Conservation (phyloP, 2,797 vertebrate species). For the Xerus rutilus region DNA sequence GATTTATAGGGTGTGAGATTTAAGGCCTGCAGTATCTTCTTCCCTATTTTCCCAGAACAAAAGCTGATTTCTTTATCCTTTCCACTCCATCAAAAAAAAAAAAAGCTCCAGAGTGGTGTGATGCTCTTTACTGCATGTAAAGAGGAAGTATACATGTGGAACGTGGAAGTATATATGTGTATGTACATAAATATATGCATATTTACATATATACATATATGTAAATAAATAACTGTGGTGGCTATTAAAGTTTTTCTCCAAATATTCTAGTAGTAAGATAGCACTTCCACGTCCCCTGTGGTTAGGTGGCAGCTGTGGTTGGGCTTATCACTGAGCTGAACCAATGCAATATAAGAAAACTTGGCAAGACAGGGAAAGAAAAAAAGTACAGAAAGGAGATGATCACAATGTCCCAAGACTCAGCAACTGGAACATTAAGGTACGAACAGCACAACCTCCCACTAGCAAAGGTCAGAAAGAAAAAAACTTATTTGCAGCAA, state of each 20-base stretch:
- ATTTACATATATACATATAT: too few relatives aligned
- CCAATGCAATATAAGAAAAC: background rate
- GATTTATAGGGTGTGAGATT: background rate
- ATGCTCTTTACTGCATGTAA: background rate
- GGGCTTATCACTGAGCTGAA: background rate
- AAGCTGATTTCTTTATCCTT: background rate
- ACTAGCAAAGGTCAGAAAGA: background rate
- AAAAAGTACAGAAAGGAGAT: background rate
- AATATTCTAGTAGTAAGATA: background rate
- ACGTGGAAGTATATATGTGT: background rate
- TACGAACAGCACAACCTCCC: background rate
- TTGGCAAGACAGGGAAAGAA: background rate
- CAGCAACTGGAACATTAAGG: background rate
- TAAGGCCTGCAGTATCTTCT: background rate
- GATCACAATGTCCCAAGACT: background rate
- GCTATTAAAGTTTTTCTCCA: background rate
- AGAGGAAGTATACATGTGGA: too few relatives aligned
- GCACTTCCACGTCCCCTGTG: background rate
- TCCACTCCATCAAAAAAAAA: background rate
- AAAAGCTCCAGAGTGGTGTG: background rate
- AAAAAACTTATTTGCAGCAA: background rate
- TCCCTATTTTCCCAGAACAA: background rate
- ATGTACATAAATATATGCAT: background rate
- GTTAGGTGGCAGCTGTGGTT: background rate
- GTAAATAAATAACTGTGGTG: background rate